These are phyloP conservation scores for Mycetomoellerius zeteki DNA, from an alignment of 1,140 invertebrate species.

Conservation along the genomic window DNA sequence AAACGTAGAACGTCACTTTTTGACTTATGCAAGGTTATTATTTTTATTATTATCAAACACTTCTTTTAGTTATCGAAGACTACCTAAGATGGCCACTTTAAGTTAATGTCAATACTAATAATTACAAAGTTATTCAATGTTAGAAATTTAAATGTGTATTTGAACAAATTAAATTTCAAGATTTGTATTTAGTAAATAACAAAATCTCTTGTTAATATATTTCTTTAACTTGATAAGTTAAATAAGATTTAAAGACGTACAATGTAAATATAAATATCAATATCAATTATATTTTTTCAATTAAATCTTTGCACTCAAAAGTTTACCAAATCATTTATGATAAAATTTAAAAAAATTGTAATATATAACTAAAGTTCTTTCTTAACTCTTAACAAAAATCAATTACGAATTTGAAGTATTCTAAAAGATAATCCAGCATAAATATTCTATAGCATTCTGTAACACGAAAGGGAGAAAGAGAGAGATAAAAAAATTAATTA, in stretches of 20 bases:
- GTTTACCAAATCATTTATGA: neutral
- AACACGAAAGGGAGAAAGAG: neutral
- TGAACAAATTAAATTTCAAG: neutral
- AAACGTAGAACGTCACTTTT: neutral
- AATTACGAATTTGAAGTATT: neutral
- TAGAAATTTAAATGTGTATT: neutral
- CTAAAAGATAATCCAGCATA: neutral
- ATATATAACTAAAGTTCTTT: neutral
- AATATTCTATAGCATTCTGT: neutral
- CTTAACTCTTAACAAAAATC: neutral
- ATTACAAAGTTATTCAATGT: too few species aligned
- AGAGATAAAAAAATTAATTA: neutral
- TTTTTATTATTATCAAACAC: neutral
- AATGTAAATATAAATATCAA: neutral
- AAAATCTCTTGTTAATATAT: neutral
- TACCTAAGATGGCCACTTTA: neutral
- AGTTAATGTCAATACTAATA: too few species aligned
- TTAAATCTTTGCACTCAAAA: neutral
- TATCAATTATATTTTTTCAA: neutral
- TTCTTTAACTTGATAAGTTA: neutral
- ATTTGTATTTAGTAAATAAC: neutral
- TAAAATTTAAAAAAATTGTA: neutral
- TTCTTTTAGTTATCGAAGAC: neutral
- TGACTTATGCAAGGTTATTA: neutral
- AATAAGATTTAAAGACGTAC: neutral